Evolutionary conservation across 2,888 invertebrate genomes (phyloP).

Genomic region (Tupiocoris notatus): DNA sequence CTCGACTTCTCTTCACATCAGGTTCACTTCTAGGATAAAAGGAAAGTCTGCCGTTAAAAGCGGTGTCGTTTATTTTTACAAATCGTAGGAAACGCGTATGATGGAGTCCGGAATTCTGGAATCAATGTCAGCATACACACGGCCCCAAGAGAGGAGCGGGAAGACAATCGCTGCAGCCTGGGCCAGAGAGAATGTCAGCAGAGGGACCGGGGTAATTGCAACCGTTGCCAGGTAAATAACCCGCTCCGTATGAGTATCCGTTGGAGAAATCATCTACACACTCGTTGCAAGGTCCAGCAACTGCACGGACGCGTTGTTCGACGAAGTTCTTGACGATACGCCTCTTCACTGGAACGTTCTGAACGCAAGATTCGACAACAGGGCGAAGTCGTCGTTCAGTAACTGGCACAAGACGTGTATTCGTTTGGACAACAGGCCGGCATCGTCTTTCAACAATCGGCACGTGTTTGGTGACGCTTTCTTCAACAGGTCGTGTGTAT

Average conservation of each 20-base stretch:
- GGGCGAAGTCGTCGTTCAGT: constrained; percentile 39
- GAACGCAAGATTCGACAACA: constrained; percentile 38
- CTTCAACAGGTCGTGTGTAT: constrained; percentile 41
- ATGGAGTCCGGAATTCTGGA: too few species aligned
- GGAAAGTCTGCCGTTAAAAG: too few species aligned
- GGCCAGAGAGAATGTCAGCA: neutral
- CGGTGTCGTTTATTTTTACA: too few species aligned
- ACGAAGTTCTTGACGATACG: constrained; percentile 42
- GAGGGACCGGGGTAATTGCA: neutral
- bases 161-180: neutral
- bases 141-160: neutral
- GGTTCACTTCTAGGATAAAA: too few species aligned
- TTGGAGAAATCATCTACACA: neutral
- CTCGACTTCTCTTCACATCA: too few species aligned
- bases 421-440: constrained; percentile 40
- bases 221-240: neutral
- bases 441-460: constrained; percentile 42
- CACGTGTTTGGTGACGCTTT: constrained; percentile 31
- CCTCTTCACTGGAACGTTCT: constrained; percentile 44
- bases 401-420: constrained; percentile 43
- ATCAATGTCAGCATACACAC: neutral
- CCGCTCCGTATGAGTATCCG: neutral
- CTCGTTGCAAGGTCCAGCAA: constrained; percentile 37
- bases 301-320: constrained; percentile 41
- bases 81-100: too few species aligned